phyloP scores from a whole-genome alignment of 2,797 vertebrate species.

The Enteromius afrohamiltoni region DNA sequence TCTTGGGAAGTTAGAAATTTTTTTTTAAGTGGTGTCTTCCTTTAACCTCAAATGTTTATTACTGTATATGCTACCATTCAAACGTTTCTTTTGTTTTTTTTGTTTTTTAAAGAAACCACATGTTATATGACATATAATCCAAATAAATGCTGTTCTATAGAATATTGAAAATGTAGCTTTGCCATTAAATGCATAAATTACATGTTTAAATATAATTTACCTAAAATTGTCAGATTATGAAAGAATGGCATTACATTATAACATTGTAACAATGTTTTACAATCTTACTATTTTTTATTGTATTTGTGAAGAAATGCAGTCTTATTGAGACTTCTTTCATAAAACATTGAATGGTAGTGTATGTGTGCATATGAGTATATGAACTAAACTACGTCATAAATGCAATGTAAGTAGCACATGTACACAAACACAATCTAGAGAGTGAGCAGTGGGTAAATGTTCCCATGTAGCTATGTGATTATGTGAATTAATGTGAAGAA shows the following conservation, averaged over 20 bases:
- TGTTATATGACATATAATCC: background rate
- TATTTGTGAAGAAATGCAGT: background rate
- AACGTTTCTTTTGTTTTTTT: background rate
- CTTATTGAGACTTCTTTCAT: background rate
- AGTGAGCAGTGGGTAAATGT: background rate
- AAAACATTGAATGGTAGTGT: background rate
- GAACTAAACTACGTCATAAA: conserved; percentile 5
- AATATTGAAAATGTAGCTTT: background rate
- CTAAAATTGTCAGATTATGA: background rate
- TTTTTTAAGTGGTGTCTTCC: too few species aligned
- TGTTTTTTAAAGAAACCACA: background rate
- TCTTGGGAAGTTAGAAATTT: too few species aligned
- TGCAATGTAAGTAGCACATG: background rate
- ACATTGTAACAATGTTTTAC: background rate
- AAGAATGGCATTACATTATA: background rate
- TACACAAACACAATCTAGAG: conserved; percentile 22
- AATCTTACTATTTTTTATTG: background rate
- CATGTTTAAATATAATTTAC: background rate
- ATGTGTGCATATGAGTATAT: background rate
- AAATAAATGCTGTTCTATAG: background rate
- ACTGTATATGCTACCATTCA: background rate
- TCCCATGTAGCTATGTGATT: conserved; percentile 3
- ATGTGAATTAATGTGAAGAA: conserved; percentile 18
- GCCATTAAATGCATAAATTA: background rate
- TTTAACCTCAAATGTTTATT: background rate